A percentile compares a stretch with the other conserved stretches of the same genome.
These are phyloP conservation scores for Leucoma salicis DNA, from an alignment of 2,888 invertebrate species.

Conservation along the genomic window DNA sequence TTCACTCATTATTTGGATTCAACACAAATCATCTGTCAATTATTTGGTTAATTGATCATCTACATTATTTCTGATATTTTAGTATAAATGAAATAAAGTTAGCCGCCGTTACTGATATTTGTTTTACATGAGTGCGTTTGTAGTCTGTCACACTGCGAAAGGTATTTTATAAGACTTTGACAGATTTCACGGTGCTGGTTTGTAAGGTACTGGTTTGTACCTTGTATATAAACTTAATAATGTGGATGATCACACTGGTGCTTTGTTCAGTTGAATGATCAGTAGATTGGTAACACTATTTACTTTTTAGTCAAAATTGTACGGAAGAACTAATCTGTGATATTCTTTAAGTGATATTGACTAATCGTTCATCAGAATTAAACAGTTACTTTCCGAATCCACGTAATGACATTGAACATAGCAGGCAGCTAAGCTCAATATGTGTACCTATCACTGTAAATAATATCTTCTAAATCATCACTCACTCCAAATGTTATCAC, in stretches of 20 bases:
- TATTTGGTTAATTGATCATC: background rate
- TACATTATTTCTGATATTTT: background rate
- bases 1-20: constrained; percentile 72
- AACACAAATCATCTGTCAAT: constrained; percentile 9
- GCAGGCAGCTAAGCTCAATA: constrained; percentile 63
- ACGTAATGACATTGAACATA: constrained; percentile 62
- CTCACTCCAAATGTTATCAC: constrained; percentile 37
- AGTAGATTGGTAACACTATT: constrained; percentile 6
- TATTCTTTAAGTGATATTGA: constrained; percentile 19
- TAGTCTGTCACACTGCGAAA: background rate
- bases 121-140: background rate
- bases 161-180: background rate
- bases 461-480: constrained; percentile 48
- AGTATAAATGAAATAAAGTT: background rate
- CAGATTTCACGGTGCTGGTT: no score
- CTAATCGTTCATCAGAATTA: constrained; percentile 16
- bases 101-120: background rate
- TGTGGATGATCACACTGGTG: background rate
- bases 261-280: background rate
- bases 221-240: background rate
- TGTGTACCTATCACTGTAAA: constrained; percentile 62
- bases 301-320: constrained; percentile 26
- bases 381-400: constrained; percentile 46
- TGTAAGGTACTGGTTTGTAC: no score
- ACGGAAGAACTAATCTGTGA: constrained; percentile 37